Evolutionary conservation across 2,797 vertebrate species (phyloP), one percentile per base, ranked within the genome.

Genomic region (Falco novaeseelandiae): DNA sequence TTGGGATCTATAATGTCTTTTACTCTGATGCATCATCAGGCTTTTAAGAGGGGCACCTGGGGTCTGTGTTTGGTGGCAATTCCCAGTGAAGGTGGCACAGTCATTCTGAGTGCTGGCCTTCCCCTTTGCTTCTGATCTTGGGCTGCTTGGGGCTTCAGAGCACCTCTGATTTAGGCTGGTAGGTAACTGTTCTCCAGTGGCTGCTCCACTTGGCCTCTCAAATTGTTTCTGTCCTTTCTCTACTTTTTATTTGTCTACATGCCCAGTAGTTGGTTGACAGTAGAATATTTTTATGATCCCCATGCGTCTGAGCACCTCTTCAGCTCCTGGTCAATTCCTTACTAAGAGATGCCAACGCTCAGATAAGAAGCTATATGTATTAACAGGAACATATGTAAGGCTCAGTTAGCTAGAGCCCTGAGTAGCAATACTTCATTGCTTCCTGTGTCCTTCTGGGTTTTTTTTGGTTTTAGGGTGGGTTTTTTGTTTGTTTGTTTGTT

Each of bases 41-140:
- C 10, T 54, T 81, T 61, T 58, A 23, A 69, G 38, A 63, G 46
- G 6, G 4, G 12, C 59, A 6, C 8, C 46, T 58, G 22, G 21
- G 12, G 11, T 14, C 46, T 2, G 1, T 8, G 16, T 13, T 32
- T 9, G 23, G 32, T 2, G 4, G 6, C 12, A 74, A 13, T 1
- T 0, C 5, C 20, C 30, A n/a, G 46, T n/a, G 17, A 49, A 49
- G 9, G 22, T 2, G 54, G 4, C 10, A 34, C 19, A 54, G 19
- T 16, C 48, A 27, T 87, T 69, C 16, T 66, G 12, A 3, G 8
- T 12, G 32, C 9, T 58, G 21, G 2, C 2, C 8, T 83, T 69
- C 16, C 19, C 5, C 9, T 20, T 36, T n/a, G 2, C 5, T 73
- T 69, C 51, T 76, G 29, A 20, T 2, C 10, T 36, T 32, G 22